Conservation (phyloP, 2,888 invertebrate genomes). For the Boloria selene region DNA sequence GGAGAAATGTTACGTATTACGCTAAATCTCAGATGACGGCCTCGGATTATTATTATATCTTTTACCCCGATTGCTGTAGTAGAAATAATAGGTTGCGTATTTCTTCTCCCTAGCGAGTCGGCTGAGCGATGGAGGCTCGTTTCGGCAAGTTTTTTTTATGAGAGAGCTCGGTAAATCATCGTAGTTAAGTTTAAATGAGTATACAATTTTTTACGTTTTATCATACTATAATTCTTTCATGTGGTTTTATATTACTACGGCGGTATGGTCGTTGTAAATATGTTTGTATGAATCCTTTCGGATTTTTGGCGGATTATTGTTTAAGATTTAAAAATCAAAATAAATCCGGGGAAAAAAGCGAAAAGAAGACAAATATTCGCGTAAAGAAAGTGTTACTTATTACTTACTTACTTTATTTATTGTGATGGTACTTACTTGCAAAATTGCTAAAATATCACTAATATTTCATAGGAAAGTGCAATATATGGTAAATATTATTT, state of each 20-base stretch:
- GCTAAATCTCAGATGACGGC: slow-evolving; percentile 53
- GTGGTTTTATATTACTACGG: not conserved
- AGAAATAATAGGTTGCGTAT: slow-evolving; percentile 62
- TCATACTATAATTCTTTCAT: not conserved
- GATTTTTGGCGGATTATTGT: not conserved
- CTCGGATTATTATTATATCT: slow-evolving; percentile 56
- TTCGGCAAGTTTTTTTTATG: slow-evolving; percentile 39
- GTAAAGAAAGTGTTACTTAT: too few relatives aligned
- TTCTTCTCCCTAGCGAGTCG: slow-evolving; percentile 53
- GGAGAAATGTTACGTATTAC: slow-evolving; percentile 49
- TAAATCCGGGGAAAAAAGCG: too few relatives aligned
- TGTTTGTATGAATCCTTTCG: not conserved
- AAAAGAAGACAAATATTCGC: too few relatives aligned
- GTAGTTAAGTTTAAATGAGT: slow-evolving; percentile 34
- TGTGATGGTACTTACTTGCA: too few relatives aligned
- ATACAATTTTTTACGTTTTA: slow-evolving; percentile 26
- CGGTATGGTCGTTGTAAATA: too few relatives aligned
- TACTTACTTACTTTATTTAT: too few relatives aligned
- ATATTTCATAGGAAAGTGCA: too few relatives aligned
- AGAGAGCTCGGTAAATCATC: slow-evolving; percentile 31
- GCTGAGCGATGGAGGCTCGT: slow-evolving; percentile 50
- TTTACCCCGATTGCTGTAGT: slow-evolving; percentile 59
- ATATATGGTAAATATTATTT: too few relatives aligned
- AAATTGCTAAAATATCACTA: too few relatives aligned
- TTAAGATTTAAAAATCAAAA: too few relatives aligned